phyloP scores from a whole-genome alignment of 2,888 invertebrate species.

The Diarsia rubi region DNA sequence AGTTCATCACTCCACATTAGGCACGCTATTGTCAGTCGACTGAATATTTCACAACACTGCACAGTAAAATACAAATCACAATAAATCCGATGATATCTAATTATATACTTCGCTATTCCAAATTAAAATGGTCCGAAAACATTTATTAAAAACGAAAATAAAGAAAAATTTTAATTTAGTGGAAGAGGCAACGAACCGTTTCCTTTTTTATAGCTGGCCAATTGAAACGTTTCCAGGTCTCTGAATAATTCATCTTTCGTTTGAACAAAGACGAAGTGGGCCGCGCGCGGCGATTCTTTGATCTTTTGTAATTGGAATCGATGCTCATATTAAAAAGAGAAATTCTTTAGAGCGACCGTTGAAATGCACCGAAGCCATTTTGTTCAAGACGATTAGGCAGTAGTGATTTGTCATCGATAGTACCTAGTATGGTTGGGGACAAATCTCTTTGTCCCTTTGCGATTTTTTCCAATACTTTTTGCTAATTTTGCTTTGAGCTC shows the following conservation, averaged over 20 bases:
- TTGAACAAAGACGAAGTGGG: conserved; percentile 91
- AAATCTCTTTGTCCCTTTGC: conserved; percentile 62
- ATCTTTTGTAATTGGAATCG: conserved; percentile 91
- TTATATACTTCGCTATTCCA: conserved; percentile 62
- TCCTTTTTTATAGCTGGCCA: conserved; percentile 91
- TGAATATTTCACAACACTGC: conserved; percentile 32
- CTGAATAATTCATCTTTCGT: conserved; percentile 91
- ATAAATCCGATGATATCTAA: conserved; percentile 46
- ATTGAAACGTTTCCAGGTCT: conserved; percentile 91
- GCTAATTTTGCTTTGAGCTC: conserved; percentile 30
- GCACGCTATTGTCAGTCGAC: conserved; percentile 22
- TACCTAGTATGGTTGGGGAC: conserved; percentile 54
- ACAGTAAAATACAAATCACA: conserved; percentile 42
- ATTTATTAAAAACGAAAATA: conserved; percentile 84
- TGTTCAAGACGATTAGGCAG: conserved; percentile 86
- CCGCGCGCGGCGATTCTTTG: conserved; percentile 91
- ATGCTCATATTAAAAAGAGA: conserved; percentile 91
- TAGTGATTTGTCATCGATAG: conserved; percentile 81
- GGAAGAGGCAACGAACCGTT: conserved; percentile 90
- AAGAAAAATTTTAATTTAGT: conserved; percentile 90
- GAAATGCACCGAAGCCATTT: conserved; percentile 90
- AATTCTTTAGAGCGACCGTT: conserved; percentile 87
- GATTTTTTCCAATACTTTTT: conserved; percentile 55
- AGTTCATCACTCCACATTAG: conserved; percentile 31
- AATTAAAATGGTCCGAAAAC: conserved; percentile 78